phyloP scores from a whole-genome alignment of 2,888 invertebrate genomes.

The Tenthredo mesomela region DNA sequence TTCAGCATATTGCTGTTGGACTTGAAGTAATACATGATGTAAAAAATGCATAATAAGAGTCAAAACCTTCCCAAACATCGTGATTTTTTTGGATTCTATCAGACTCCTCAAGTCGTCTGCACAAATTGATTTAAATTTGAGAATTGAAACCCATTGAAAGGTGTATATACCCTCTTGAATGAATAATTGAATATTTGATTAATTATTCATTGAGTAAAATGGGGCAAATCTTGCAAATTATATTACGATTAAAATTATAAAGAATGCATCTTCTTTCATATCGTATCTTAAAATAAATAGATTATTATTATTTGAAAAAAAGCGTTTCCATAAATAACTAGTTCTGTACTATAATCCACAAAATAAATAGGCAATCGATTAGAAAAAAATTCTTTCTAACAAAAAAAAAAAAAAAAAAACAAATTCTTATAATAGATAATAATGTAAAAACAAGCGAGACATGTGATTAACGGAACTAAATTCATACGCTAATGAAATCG shows the following conservation, averaged over 20 bases:
- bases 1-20: too few relatives aligned
- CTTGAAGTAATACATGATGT: too few relatives aligned
- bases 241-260: slow-evolving; percentile 6
- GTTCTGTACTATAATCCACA: background rate
- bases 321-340: slow-evolving; percentile 33
- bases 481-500: background rate
- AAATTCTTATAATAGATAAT: background rate
- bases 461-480: slow-evolving; percentile 4
- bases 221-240: slow-evolving; percentile 24
- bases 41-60: too few relatives aligned
- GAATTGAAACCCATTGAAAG: too few relatives aligned
- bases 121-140: too few relatives aligned
- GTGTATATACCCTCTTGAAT: too few relatives aligned
- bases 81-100: too few relatives aligned
- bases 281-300: slow-evolving; percentile 16
- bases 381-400: slow-evolving; percentile 7
- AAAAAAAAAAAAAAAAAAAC: slow-evolving; percentile 27
- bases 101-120: too few relatives aligned
- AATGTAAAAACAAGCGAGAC: slow-evolving; percentile 22
- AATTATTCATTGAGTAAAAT: slow-evolving; percentile 11
- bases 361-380: slow-evolving; percentile 29
- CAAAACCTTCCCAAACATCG: too few relatives aligned
- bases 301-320: slow-evolving; percentile 21
- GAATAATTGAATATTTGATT: background rate
- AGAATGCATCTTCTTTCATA: background rate